Percentiles rank a stretch among this genome's conserved stretches.
Conservation (phyloP, 2,113 vertebrate genomes). For the Siphamia tubifer region DNA sequence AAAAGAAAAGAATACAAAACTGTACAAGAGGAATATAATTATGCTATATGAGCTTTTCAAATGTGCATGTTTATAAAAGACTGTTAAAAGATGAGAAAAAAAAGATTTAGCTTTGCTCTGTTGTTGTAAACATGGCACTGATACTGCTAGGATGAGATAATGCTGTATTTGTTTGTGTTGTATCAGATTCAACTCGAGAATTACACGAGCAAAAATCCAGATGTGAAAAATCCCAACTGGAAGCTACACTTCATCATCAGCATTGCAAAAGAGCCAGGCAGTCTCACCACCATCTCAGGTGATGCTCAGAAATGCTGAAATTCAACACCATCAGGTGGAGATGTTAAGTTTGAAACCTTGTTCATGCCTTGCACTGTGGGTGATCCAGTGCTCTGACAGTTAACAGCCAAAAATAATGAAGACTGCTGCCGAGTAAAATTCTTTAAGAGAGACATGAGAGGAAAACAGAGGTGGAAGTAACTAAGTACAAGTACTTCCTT, state of each 20-base stretch:
- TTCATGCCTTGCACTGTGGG: not conserved
- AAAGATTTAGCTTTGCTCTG: not conserved
- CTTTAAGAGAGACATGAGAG: not conserved
- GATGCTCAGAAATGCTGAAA: constrained; percentile 15
- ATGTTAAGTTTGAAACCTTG: constrained; percentile 11
- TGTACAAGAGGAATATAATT: not conserved
- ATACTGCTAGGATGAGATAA: not conserved
- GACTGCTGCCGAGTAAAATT: not conserved
- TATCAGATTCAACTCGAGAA: not conserved
- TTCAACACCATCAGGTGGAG: too few relatives aligned
- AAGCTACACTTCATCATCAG: not conserved
- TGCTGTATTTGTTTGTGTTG: not conserved
- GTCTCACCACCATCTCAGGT: not conserved
- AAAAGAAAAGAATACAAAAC: constrained; percentile 6
- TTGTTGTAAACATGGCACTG: constrained; percentile 1
- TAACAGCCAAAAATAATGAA: not conserved
- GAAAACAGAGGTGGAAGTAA: too few relatives aligned
- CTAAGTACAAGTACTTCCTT: too few relatives aligned
- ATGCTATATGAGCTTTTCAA: not conserved
- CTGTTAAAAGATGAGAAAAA: not conserved
- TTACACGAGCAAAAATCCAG: not conserved
- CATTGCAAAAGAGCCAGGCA: not conserved
- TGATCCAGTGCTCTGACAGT: not conserved
- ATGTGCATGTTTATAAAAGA: not conserved
- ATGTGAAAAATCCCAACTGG: not conserved